Evolutionary conservation across 2,888 invertebrate species (phyloP), one percentile per base, ranked within the genome.

Genomic region (Tinea semifulvella): DNA sequence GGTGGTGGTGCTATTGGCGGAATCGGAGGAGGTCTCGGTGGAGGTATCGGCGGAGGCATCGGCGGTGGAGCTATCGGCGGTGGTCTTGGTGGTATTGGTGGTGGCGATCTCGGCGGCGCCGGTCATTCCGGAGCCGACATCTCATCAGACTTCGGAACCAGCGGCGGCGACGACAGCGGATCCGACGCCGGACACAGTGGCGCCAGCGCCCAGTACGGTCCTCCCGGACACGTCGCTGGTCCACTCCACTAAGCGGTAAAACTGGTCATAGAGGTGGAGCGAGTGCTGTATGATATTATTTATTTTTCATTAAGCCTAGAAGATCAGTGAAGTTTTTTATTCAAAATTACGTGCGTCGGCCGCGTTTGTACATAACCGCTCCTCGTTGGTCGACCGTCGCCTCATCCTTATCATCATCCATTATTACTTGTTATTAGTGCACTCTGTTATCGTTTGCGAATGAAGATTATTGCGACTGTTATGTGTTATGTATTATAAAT

Each of bases 401-500:
- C 2, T 17, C 42, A 18, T 27, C 28, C 49, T 53, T 63, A 65
- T 67, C 61, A 62, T 67, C 61, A 57, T 58, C 68, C 70, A 67
- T 70, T 57, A 58, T 56, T 71, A 76, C 71, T 77, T 68, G 77
- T 79, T 77, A 76, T 75, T 73, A 71, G 71, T 71, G 75, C 76
- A 77, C 76, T 68, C 66, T 75, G 76, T 77, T 77, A 69, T 65
- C 63, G 70, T 72, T 70, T 69, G 61, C 61, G 60, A 66, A 68
- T 62, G 63, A 66, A 65, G 65, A 67, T 67, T 65, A 68, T 61
- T 70, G 68, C 69, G 70, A 74, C 71, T 79, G 79, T 79, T 79
- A 74, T 63, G 69, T 76, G 13, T 44, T 72, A 73, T 75, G 68
- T 75, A 72, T 74, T 66, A 64, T 36, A 36, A 36, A 14, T 40